These are phyloP conservation scores for Spea hammondii DNA, from an alignment of 2,797 vertebrate genomes.

Conservation along the genomic window DNA sequence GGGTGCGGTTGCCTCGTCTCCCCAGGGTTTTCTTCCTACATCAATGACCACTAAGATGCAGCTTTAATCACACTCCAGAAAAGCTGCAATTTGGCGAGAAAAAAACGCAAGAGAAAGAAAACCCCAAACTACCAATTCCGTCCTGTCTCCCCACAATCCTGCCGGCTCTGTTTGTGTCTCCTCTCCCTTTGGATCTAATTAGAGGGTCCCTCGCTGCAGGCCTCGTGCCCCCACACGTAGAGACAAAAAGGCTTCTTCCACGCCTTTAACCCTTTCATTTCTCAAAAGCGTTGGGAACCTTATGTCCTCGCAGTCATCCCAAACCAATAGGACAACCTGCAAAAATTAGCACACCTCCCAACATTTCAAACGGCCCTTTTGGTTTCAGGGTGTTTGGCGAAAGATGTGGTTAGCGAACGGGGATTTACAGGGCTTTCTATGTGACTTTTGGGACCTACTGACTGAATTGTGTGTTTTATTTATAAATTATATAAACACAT, in stretches of 20 bases:
- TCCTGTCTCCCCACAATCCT: slow-evolving; percentile 49
- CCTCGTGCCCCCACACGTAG: slow-evolving; percentile 40
- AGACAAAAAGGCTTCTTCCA: background rate
- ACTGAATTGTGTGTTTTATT: too few relatives aligned
- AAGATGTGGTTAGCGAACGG: too few relatives aligned
- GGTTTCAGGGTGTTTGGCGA: too few relatives aligned
- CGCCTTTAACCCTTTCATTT: slow-evolving; percentile 34
- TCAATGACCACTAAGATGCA: slow-evolving; percentile 33
- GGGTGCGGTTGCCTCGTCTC: slow-evolving; percentile 32
- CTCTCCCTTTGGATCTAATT: slow-evolving; percentile 34
- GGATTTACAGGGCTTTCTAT: too few relatives aligned
- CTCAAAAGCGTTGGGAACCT: background rate
- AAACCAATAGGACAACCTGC: too few relatives aligned
- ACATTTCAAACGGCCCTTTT: too few relatives aligned
- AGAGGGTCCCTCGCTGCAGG: slow-evolving; percentile 47
- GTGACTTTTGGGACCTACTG: too few relatives aligned
- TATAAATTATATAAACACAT: too few relatives aligned
- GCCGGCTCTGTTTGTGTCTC: slow-evolving; percentile 46
- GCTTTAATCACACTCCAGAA: slow-evolving; percentile 47
- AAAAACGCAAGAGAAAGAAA: slow-evolving; percentile 41
- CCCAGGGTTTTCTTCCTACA: slow-evolving; percentile 29
- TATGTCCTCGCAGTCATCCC: too few relatives aligned
- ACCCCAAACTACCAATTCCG: slow-evolving; percentile 50
- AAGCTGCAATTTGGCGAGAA: slow-evolving; percentile 49
- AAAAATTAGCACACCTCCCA: too few relatives aligned